These are phyloP conservation scores for Cichladusa arquata DNA, from an alignment of 2,113 vertebrate species.

Conservation along the genomic window DNA sequence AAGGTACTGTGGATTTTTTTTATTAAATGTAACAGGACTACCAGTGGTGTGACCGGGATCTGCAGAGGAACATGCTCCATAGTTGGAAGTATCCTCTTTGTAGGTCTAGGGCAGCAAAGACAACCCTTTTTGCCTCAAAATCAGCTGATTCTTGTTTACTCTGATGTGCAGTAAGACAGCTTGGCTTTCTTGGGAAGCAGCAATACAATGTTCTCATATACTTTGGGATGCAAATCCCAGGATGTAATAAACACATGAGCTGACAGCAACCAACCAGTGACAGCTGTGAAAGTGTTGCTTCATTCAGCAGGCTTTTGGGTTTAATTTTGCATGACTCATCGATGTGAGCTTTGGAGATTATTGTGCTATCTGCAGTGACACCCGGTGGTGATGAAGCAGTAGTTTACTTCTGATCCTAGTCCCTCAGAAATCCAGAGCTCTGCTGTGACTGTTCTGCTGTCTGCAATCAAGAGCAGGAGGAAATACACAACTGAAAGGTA, in stretches of 20 bases:
- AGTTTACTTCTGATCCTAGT: background rate
- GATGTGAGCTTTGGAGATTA: background rate
- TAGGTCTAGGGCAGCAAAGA: background rate
- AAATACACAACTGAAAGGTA: background rate
- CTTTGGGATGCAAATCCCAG: background rate
- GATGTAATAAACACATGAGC: background rate
- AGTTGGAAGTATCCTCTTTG: background rate
- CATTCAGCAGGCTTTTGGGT: background rate
- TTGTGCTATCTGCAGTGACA: constrained; percentile 58
- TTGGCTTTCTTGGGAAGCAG: background rate
- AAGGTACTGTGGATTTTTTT: background rate
- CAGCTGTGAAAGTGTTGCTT: background rate
- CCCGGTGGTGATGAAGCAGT: constrained; percentile 27
- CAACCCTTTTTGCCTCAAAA: background rate
- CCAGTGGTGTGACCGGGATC: too few species aligned
- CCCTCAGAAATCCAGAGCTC: background rate
- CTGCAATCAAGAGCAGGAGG: background rate
- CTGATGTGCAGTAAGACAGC: rapidly evolving
- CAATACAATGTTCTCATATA: rapidly evolving
- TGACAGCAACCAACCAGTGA: background rate
- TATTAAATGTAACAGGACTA: background rate
- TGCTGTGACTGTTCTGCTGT: background rate
- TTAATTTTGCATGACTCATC: background rate
- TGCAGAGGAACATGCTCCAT: background rate
- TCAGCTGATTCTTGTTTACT: background rate